These are phyloP conservation scores for Agonum fuliginosum DNA, from an alignment of 2,888 invertebrate genomes.

Conservation along the genomic window DNA sequence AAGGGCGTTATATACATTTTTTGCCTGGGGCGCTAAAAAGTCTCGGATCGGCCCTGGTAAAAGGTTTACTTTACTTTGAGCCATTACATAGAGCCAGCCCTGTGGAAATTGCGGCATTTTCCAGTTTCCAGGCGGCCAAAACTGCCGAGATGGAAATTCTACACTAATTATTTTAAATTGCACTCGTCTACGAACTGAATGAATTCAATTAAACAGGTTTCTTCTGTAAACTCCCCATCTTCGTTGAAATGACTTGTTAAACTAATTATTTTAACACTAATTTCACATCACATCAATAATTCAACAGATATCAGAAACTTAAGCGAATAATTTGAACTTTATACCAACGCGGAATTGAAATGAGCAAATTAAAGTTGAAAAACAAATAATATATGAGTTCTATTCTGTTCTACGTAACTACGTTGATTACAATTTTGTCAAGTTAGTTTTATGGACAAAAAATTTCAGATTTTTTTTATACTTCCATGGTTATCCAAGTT, in stretches of 20 bases:
- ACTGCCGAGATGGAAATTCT: slow-evolving; percentile 43
- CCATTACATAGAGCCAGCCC: not conserved
- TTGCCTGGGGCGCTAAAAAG: no score
- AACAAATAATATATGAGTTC: slow-evolving; percentile 23
- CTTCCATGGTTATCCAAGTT: no score
- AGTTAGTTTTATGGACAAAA: no score
- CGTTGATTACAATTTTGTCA: no score
- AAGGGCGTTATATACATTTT: no score
- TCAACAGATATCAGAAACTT: slow-evolving; percentile 21
- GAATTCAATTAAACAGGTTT: slow-evolving; percentile 48
- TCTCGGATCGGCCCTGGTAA: no score
- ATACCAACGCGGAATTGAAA: slow-evolving; percentile 10
- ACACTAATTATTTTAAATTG: slow-evolving; percentile 52
- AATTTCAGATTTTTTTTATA: no score
- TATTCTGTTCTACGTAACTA: slow-evolving; percentile 12
- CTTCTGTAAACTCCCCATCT: slow-evolving; percentile 39
- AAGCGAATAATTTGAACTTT: slow-evolving; percentile 27
- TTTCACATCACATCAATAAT: slow-evolving; percentile 40
- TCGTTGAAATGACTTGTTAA: slow-evolving; percentile 37
- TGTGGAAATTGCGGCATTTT: slow-evolving; percentile 30
- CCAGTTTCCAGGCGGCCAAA: slow-evolving; percentile 25
- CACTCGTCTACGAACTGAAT: slow-evolving; percentile 22
- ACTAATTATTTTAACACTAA: slow-evolving; percentile 50
- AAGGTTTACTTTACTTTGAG: slow-evolving; percentile 2
- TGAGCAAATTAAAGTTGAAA: slow-evolving; percentile 20